A percentile compares a stretch with the other conserved stretches of the same genome.
Conservation (phyloP, 1,140 invertebrate genomes). For the Tetramorium alpestre region DNA sequence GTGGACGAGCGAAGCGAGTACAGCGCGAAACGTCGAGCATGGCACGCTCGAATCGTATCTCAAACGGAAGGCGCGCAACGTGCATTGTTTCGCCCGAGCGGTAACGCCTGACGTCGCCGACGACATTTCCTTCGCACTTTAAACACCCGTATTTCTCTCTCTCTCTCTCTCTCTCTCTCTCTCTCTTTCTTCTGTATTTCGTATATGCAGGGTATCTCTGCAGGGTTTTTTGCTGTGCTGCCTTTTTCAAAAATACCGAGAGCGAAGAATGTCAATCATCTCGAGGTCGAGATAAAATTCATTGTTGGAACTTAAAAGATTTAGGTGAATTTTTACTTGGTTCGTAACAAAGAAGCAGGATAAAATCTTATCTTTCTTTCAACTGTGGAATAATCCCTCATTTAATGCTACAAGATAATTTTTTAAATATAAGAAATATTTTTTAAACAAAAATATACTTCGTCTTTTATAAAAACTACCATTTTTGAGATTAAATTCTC, state of each 20-base stretch:
- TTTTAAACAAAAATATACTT: background rate
- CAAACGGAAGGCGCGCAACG: conserved; percentile 80
- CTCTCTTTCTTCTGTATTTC: background rate
- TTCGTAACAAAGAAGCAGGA: background rate
- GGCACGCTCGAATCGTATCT: conserved; percentile 79
- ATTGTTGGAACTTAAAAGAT: background rate
- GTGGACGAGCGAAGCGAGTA: background rate
- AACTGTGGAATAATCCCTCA: too few relatives aligned
- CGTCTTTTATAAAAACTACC: background rate
- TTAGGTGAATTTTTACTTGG: background rate
- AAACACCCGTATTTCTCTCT: conserved; percentile 62
- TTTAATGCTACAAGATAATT: background rate
- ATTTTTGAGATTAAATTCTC: background rate
- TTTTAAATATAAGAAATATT: background rate
- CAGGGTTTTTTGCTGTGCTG: background rate
- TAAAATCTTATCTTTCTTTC: background rate
- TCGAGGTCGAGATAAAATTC: background rate
- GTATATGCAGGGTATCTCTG: background rate
- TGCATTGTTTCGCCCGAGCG: conserved; percentile 79
- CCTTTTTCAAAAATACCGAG: background rate
- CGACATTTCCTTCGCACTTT: conserved; percentile 84
- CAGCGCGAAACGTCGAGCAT: conserved; percentile 52
- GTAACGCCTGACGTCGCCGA: conserved; percentile 81
- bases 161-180: conserved; percentile 10
- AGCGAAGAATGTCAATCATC: background rate